Evolutionary conservation across 2,888 invertebrate species (phyloP).

Genomic region (Empis livida): DNA sequence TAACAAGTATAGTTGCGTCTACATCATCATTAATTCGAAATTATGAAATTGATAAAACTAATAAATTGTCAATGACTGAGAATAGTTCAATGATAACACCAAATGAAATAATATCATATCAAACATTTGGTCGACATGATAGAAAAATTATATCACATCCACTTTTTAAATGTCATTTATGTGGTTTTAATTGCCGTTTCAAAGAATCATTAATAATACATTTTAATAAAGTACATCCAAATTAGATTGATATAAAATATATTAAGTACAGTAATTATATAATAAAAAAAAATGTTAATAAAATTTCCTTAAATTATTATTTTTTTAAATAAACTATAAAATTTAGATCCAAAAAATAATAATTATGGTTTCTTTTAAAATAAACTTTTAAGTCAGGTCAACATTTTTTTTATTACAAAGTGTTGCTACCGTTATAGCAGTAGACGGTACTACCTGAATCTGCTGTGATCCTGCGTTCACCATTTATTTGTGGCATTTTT

Average conservation of each 20-base stretch:
- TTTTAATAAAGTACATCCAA: slow-evolving; percentile 22
- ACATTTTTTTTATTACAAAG: slow-evolving; percentile 12
- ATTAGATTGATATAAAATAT: slow-evolving; percentile 11
- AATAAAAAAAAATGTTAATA: neutral
- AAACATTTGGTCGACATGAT: slow-evolving; percentile 22
- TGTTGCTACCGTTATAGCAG: slow-evolving; percentile 35
- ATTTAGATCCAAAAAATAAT: neutral
- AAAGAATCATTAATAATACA: slow-evolving; percentile 22
- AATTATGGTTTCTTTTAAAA: neutral
- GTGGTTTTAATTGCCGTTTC: slow-evolving; percentile 22
- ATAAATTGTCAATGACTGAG: no score
- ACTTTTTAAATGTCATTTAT: slow-evolving; percentile 24
- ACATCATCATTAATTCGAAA: neutral
- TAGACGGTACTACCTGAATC: slow-evolving; percentile 37
- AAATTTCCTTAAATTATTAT: neutral
- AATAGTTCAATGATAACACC: no score
- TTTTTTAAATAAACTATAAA: neutral
- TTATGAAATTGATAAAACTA: slow-evolving; percentile 13
- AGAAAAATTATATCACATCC: slow-evolving; percentile 13
- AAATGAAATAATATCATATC: slow-evolving; percentile 17
- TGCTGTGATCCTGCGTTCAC: slow-evolving; percentile 7
- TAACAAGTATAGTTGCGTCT: neutral
- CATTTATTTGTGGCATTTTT: no score
- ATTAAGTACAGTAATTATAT: neutral
- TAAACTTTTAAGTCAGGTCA: slow-evolving; percentile 28